Percentiles rank a stretch among this genome's conserved stretches.
Conservation (phyloP, 2,113 vertebrate genomes). For the Leiothrix lutea region DNA sequence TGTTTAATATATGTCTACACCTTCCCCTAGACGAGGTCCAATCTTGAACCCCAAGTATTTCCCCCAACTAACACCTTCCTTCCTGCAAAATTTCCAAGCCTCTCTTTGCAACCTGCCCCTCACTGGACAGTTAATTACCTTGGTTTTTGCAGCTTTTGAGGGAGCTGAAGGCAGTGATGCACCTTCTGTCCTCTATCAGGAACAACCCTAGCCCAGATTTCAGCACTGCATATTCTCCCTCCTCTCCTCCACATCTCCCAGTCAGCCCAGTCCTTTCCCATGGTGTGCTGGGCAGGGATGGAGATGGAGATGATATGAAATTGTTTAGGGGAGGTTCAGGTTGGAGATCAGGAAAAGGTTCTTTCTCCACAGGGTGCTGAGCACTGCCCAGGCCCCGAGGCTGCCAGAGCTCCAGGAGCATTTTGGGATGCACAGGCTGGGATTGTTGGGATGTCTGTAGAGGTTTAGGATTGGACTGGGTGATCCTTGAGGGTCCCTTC, state of each 20-base stretch:
- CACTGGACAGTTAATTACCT: neutral
- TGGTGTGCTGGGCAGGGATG: neutral
- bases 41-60: neutral
- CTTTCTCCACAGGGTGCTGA: neutral
- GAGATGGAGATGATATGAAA: neutral
- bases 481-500: too few species aligned
- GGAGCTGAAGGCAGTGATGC: neutral
- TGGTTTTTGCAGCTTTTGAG: neutral
- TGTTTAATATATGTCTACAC: neutral
- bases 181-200: neutral
- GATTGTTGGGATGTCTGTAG: neutral
- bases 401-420: neutral
- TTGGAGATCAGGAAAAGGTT: rapidly evolving
- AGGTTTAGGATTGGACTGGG: neutral
- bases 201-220: neutral
- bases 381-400: rapidly evolving
- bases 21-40: neutral
- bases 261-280: neutral
- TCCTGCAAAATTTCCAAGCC: neutral
- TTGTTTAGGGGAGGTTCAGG: neutral
- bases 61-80: neutral
- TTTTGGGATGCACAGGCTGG: neutral
- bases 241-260: neutral
- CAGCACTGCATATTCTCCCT: neutral
- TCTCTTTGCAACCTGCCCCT: neutral